Base-by-base conservation (phyloP, 1,140 invertebrate species). In the Zaprionus gabonicus region DNA sequence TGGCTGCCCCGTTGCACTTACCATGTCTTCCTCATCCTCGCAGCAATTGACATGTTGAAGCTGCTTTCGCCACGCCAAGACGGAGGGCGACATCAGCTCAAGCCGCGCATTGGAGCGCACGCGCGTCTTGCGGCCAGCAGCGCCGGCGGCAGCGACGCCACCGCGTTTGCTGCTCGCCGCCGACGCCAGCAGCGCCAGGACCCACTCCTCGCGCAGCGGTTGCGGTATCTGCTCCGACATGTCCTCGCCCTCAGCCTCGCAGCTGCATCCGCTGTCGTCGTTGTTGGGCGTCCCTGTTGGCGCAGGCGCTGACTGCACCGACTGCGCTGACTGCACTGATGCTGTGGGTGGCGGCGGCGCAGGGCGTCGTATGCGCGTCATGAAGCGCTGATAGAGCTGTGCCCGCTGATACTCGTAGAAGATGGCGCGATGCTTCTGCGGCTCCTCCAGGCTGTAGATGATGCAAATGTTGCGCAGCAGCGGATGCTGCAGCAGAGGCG, bases 1-100 rank as follows among this genome's bases (percentile, higher is more conserved):
- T 68, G 64, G 68, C n/a, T 6, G 25, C 5, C 25, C 44, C 56
- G 36, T 23, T 49, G 25, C 62, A 86, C 91, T 92, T 68, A 93
- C 92, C 92, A 93, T 83, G 46, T 93, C 92, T 80, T 93, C 92
- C 77, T 93, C 92, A 77, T 93, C 92, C 75, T 93, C 92, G 55
- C 85, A 77, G 38, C 77, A 83, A 56, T 91, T 70, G 15, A 91
- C 78, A 78, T 86, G 67, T 62, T 91, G 78, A 23, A 87, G 68
- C 51, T 75, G 70, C 23, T 71, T 69, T 49, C 88, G 88, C 92
- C 92, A 93, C 5, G 88, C 92, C 58, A 84, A 62, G 38, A 93
- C 91, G 2, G 88, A 86, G 28, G 69, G 71, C 23, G 91, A 67
- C 2, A 82, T n/a, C 6, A 7, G 27, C 41, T 91, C 51, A 1